A percentile compares a stretch with the other conserved stretches of the same genome.
Conservation (phyloP, 2,797 vertebrate genomes). For the Chaetophractus vellerosus region DNA sequence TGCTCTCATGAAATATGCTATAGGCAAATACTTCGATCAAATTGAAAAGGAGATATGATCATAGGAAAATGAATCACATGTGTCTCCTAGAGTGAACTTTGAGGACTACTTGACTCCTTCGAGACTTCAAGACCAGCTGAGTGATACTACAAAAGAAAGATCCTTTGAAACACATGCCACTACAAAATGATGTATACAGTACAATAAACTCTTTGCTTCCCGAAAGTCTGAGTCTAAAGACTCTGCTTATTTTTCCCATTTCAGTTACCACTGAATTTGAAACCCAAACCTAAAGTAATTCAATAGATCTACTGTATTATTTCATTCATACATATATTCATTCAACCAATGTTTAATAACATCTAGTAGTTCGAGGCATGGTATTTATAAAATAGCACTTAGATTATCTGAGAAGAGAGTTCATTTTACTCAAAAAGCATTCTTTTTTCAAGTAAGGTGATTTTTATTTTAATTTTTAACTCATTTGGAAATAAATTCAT, state of each 20-base stretch:
- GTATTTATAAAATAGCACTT: not conserved
- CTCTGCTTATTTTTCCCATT: not conserved
- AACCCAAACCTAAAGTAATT: not conserved
- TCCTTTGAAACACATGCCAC: not conserved
- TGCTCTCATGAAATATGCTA: not conserved
- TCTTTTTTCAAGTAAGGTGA: not conserved
- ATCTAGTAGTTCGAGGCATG: not conserved
- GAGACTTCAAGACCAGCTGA: not conserved
- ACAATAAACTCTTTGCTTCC: not conserved
- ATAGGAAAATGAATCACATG: not conserved
- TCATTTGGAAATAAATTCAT: not conserved
- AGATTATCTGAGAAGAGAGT: not conserved
- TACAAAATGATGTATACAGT: not conserved
- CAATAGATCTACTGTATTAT: not conserved
- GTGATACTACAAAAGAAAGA: not conserved
- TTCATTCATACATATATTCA: not conserved
- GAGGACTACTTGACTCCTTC: not conserved
- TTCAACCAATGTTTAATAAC: not conserved
- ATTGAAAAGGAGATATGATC: not conserved
- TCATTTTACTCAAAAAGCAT: not conserved
- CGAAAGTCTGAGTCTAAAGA: not conserved
- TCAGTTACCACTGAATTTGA: not conserved
- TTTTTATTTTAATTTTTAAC: not conserved
- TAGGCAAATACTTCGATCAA: not conserved
- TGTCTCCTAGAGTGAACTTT: not conserved